Percentiles rank a stretch among this genome's conserved stretches.
phyloP scores from a whole-genome alignment of 2,888 invertebrate genomes.

The Dicycla oo region DNA sequence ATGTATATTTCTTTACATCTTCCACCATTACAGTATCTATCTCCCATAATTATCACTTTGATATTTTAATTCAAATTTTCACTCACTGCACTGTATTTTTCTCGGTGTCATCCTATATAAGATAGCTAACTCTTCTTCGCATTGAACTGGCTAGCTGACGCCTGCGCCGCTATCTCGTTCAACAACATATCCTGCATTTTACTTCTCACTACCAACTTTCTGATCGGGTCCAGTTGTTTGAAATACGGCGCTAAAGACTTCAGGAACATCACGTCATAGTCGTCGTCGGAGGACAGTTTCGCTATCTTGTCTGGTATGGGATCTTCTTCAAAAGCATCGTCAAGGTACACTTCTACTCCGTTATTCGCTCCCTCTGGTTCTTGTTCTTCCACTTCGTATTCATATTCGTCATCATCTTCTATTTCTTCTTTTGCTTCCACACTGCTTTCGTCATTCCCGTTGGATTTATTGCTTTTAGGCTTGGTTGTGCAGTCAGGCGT shows the following conservation, averaged over 20 bases:
- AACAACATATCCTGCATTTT: constrained; percentile 79
- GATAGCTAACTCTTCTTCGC: constrained; percentile 50
- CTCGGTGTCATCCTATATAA: not conserved
- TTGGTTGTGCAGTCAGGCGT: not conserved
- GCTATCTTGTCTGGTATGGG: constrained; percentile 62
- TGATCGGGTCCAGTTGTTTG: constrained; percentile 72
- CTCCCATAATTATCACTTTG: not conserved
- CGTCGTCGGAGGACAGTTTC: constrained; percentile 62
- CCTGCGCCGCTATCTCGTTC: constrained; percentile 72
- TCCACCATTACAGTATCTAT: not conserved
- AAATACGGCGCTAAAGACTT: constrained; percentile 79
- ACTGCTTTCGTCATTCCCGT: constrained; percentile 35
- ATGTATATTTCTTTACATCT: not conserved
- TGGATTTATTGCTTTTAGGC: not conserved
- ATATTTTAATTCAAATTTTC: not conserved
- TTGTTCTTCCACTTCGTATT: constrained; percentile 40
- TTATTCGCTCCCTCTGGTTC: constrained; percentile 21
- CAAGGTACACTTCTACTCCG: constrained; percentile 50
- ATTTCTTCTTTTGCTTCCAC: constrained; percentile 39
- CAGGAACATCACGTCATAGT: constrained; percentile 78
- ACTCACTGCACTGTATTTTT: not conserved
- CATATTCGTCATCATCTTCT: constrained; percentile 39
- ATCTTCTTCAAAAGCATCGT: constrained; percentile 56
- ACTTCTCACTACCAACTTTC: constrained; percentile 76
- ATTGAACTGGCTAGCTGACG: constrained; percentile 39